Evolutionary conservation across 2,797 vertebrate species (phyloP).

Genomic region (Sphaeramia orbicularis): DNA sequence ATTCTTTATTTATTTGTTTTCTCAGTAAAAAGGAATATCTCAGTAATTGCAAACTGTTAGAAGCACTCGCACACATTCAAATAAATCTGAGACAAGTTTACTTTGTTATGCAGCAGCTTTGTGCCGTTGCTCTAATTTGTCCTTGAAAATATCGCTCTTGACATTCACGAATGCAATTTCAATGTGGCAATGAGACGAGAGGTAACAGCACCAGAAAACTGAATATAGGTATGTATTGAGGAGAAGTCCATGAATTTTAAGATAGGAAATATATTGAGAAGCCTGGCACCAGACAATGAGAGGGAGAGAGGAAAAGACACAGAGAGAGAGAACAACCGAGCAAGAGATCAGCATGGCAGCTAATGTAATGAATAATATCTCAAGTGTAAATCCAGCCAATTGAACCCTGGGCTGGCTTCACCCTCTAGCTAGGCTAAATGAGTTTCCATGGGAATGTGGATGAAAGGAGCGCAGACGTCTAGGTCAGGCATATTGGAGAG

Average conservation of each 20-base stretch:
- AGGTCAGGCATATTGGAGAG: slow-evolving; percentile 83
- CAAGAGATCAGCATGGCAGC: slow-evolving; percentile 82
- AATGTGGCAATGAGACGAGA: slow-evolving; percentile 62
- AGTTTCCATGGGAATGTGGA: slow-evolving; percentile 86
- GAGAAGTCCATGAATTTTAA: slow-evolving; percentile 85
- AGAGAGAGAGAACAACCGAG: slow-evolving; percentile 65
- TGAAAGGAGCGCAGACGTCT: slow-evolving; percentile 79
- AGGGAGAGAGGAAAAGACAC: slow-evolving; percentile 38
- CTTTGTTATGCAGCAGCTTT: slow-evolving; percentile 64
- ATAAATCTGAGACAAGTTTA: slow-evolving; percentile 65
- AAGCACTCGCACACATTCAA: slow-evolving; percentile 60
- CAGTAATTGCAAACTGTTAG: slow-evolving; percentile 66
- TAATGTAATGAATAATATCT: slow-evolving; percentile 88
- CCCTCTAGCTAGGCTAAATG: slow-evolving; percentile 82
- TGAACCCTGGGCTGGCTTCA: slow-evolving; percentile 82
- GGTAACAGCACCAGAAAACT: slow-evolving; percentile 69
- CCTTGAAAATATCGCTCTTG: slow-evolving; percentile 79
- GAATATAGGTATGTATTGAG: slow-evolving; percentile 72
- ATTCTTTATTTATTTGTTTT: slow-evolving; percentile 52
- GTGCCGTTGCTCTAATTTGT: slow-evolving; percentile 67
- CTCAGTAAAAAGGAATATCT: slow-evolving; percentile 34
- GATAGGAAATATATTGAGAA: slow-evolving; percentile 80
- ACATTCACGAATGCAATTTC: slow-evolving; percentile 81
- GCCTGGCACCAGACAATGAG: slow-evolving; percentile 77
- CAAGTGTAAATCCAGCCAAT: slow-evolving; percentile 86